phyloP scores from a whole-genome alignment of 2,113 vertebrate species.

The Cygnus buccinator region DNA sequence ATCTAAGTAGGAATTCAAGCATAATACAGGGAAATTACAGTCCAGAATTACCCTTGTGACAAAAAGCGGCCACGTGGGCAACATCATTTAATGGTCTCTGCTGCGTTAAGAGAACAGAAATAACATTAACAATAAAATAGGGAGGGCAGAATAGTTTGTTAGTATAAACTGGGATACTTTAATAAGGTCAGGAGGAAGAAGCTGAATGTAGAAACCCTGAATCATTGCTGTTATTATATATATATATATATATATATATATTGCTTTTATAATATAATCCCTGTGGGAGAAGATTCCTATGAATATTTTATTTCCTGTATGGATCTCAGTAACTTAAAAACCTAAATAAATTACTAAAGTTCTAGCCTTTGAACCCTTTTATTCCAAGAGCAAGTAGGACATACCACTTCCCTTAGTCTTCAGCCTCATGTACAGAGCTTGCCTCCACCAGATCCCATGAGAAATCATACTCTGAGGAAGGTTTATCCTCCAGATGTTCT shows the following conservation, averaged over 20 bases:
- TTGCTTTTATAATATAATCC: constrained; percentile 61
- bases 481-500: background rate
- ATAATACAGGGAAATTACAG: constrained; percentile 54
- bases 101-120: constrained; percentile 31
- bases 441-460: background rate
- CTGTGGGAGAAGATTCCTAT: constrained; percentile 50
- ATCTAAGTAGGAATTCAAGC: constrained; percentile 41
- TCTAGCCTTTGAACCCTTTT: constrained; percentile 25
- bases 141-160: constrained; percentile 44
- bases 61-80: constrained; percentile 49
- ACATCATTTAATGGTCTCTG: constrained; percentile 50
- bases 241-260: background rate
- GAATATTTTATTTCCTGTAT: constrained; percentile 63
- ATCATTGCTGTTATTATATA: constrained; percentile 13
- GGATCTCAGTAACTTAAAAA: constrained; percentile 56
- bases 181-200: constrained; percentile 63
- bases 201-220: constrained; percentile 14
- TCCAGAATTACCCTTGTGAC: constrained; percentile 60
- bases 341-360: constrained; percentile 45
- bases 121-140: constrained; percentile 59
- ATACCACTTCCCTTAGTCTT: background rate
- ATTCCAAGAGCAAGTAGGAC: constrained; percentile 23
- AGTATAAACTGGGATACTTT: constrained; percentile 63
- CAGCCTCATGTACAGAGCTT: background rate
- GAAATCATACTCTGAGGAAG: background rate